phyloP scores from a whole-genome alignment of 2,888 invertebrate genomes.

The Watsonalla binaria region DNA sequence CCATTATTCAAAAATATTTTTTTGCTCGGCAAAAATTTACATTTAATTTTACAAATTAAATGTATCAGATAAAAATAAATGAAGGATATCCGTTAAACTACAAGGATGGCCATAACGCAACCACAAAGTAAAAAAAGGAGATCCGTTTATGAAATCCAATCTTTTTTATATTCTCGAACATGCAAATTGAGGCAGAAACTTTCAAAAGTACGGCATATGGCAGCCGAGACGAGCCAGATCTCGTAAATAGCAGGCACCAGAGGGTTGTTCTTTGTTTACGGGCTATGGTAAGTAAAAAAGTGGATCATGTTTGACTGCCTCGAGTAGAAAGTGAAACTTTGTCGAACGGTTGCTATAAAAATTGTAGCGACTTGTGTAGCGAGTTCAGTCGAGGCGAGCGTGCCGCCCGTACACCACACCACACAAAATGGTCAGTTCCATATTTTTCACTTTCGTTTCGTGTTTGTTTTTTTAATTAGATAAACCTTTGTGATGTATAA shows the following conservation, averaged over 20 bases:
- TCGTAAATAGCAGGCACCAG: not conserved
- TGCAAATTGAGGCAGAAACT: not conserved
- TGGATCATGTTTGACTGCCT: conserved; percentile 60
- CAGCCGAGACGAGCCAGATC: not conserved
- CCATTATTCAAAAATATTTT: no score
- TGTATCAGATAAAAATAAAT: not conserved
- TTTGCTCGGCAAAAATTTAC: no score
- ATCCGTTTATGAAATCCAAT: not conserved
- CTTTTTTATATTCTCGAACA: not conserved
- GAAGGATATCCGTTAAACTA: not conserved
- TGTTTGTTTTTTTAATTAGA: conserved; percentile 42
- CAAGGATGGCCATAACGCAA: not conserved
- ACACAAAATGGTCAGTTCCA: conserved; percentile 64
- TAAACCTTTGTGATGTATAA: conserved; percentile 14
- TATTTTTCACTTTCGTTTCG: conserved; percentile 46
- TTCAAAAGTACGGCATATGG: not conserved
- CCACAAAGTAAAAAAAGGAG: not conserved
- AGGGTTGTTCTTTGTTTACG: conserved; percentile 49
- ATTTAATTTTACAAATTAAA: no score
- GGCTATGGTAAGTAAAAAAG: conserved; percentile 56
- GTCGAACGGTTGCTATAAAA: conserved; percentile 66
- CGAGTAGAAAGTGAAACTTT: conserved; percentile 73
- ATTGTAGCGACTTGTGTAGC: conserved; percentile 51
- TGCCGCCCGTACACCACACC: conserved; percentile 41
- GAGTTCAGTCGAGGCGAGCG: conserved; percentile 59